A percentile compares a stretch with the other conserved stretches of the same genome.
phyloP scores from a whole-genome alignment of 2,113 vertebrate genomes.

The Ariopsis seemanni region DNA sequence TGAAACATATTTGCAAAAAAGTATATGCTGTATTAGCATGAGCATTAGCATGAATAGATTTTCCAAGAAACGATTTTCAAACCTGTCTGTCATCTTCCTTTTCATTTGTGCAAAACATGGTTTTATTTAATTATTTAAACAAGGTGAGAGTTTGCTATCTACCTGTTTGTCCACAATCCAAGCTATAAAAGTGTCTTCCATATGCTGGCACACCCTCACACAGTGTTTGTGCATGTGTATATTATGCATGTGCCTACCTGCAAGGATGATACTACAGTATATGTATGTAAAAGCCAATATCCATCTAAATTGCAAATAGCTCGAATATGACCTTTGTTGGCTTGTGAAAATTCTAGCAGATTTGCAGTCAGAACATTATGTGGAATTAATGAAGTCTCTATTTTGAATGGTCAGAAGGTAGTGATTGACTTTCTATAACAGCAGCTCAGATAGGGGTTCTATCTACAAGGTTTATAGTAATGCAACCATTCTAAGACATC shows the following conservation, averaged over 20 bases:
- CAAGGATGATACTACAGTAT: not conserved
- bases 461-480: not conserved
- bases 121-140: not conserved
- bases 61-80: not conserved
- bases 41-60: not conserved
- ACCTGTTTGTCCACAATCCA: slow-evolving; percentile 45
- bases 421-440: not conserved
- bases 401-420: not conserved
- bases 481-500: not conserved
- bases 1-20: not conserved
- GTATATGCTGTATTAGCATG: not conserved
- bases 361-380: too few species aligned
- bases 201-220: slow-evolving; percentile 15
- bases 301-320: not conserved
- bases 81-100: too few species aligned
- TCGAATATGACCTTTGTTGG: not conserved
- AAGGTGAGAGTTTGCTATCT: not conserved
- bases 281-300: not conserved
- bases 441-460: not conserved
- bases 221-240: slow-evolving; percentile 14
- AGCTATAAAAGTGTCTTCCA: slow-evolving; percentile 37
- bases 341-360: not conserved
- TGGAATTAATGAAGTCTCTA: not conserved
- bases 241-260: slow-evolving; percentile 8
- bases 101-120: not conserved